phyloP scores from a whole-genome alignment of 2,888 invertebrate species.

The Troides aeacus region DNA sequence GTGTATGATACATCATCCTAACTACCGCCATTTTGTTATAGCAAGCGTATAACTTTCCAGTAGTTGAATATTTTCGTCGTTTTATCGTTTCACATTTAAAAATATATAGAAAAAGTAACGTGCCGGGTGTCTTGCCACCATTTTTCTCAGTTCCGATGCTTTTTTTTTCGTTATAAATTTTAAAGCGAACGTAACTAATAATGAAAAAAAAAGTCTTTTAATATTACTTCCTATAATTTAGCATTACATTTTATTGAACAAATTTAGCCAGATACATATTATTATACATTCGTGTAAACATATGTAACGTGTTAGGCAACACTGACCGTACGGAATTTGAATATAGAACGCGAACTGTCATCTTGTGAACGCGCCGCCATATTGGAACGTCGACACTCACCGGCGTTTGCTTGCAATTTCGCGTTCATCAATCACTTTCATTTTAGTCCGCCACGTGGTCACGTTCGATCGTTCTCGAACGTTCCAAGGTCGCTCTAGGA shows the following conservation, averaged over 20 bases:
- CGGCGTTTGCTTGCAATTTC: slow-evolving; percentile 11
- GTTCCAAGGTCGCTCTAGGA: slow-evolving; percentile 32
- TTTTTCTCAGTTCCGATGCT: no score
- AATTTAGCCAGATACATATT: background rate
- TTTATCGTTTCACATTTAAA: no score
- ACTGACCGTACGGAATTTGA: slow-evolving; percentile 18
- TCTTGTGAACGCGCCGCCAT: background rate
- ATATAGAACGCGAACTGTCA: slow-evolving; percentile 13
- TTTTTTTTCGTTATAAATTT: no score
- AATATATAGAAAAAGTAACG: no score
- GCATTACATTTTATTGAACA: background rate
- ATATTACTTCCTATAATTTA: no score
- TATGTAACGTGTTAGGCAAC: slow-evolving; percentile 15
- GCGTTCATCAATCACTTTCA: slow-evolving; percentile 29
- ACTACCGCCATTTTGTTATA: no score
- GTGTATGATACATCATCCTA: no score
- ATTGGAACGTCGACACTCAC: background rate
- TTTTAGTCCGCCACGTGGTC: slow-evolving; percentile 24
- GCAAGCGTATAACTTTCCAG: no score
- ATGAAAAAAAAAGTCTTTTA: no score
- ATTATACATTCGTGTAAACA: background rate
- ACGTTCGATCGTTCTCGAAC: slow-evolving; percentile 27
- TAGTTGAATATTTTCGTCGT: no score
- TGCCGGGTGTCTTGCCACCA: no score
- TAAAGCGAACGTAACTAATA: no score